Evolutionary conservation across 2,113 vertebrate species (phyloP).

Genomic region (Oncorhynchus mykiss): DNA sequence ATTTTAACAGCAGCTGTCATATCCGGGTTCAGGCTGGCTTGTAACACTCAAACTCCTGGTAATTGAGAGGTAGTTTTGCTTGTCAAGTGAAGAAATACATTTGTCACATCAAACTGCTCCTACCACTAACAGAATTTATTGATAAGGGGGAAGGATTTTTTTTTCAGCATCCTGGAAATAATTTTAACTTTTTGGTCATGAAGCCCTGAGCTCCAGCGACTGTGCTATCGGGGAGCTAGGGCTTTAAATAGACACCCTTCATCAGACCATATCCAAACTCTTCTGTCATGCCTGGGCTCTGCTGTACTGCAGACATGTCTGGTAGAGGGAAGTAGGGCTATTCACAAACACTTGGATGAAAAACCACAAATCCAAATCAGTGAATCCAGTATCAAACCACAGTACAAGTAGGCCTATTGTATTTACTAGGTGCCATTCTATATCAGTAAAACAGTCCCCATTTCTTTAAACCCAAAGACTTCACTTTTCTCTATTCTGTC

Average conservation of each 20-base stretch:
- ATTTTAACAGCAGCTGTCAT: slow-evolving; percentile 69
- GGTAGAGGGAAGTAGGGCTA: neutral
- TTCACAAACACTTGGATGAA: neutral
- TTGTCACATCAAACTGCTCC: slow-evolving; percentile 58
- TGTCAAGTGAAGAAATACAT: slow-evolving; percentile 65
- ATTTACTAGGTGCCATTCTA: neutral
- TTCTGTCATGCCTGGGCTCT: slow-evolving; percentile 48
- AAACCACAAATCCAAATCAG: neutral
- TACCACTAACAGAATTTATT: slow-evolving; percentile 52
- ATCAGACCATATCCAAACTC: slow-evolving; percentile 49
- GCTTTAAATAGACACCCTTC: slow-evolving; percentile 56
- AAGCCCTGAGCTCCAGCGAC: slow-evolving; percentile 40
- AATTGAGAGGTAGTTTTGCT: slow-evolving; percentile 67
- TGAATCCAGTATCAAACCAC: neutral
- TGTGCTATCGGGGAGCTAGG: slow-evolving; percentile 18
- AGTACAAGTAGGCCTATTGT: neutral
- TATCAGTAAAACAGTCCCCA: neutral
- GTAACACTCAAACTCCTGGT: slow-evolving; percentile 51
- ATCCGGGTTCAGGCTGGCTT: slow-evolving; percentile 40
- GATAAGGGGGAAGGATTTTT: slow-evolving; percentile 53
- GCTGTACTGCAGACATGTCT: slow-evolving; percentile 27
- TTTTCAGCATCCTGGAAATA: slow-evolving; percentile 55
- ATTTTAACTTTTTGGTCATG: slow-evolving; percentile 62
- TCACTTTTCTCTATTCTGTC: neutral
- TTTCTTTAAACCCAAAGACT: neutral